Evolutionary conservation across 2,797 vertebrate genomes (phyloP), one percentile per base, ranked within the genome.

Genomic region (Sternotherus odoratus): DNA sequence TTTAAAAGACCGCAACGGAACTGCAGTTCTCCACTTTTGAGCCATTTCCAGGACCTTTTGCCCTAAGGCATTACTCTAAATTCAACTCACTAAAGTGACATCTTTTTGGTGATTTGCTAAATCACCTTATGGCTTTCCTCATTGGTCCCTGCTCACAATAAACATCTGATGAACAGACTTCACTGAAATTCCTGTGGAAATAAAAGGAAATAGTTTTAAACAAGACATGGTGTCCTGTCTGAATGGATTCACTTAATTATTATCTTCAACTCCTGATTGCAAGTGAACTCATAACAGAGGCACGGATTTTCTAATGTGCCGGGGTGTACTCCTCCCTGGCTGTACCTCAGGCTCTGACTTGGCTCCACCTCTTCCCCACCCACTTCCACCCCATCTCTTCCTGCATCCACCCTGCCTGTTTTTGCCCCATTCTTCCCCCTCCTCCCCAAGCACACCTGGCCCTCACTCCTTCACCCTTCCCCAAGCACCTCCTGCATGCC

Each of bases 221-320:
- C 33, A 54, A 85, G 12, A 13, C 39, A 16, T 30, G 84, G 51
- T 89, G 13, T 79, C 85, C 82, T 72, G n/a, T 53, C 80, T 79
- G 69, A 85, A 79, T 63, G 84, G 46, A 9, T 93, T 88, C 1
- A 1, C 72, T 89, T 96, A 86, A 95, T 97, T 94, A 39, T 83
- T 26, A 13, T 85, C 93, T 92, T 92, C 85, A 88, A 79, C 54
- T 89, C 74, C 51, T 78, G 82, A 82, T 89, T 91, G 86, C 30
- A 93, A 96, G 95, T 92, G 90, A 92, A 69, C 79, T 90, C 82
- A 57, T 78, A 88, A 93, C 78, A 95, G 26, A 12, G 54, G 11
- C 24, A 5, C 54, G 3, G 54, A 56, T 5, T 56, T 56, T 28
- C 54, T 56, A 56, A 56, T 28, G 24, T 56, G 54, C 53, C 5